Evolutionary conservation across 2,797 vertebrate genomes (phyloP), one percentile per base, ranked within the genome.

Genomic region (Hoplostethus atlanticus): DNA sequence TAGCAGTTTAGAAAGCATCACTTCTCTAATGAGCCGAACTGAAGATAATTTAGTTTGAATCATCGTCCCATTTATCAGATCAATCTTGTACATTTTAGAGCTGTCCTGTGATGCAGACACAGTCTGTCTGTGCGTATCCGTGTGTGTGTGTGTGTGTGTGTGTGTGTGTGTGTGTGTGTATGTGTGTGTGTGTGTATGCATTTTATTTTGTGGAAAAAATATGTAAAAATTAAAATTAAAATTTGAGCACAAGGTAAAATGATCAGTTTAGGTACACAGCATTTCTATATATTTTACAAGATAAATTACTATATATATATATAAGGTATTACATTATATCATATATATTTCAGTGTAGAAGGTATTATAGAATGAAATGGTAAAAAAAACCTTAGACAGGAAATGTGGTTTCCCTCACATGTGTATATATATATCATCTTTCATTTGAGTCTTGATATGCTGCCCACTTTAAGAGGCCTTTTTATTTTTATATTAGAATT

Each of bases 1-100:
- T 97, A 97, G 79, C 87, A 94, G 93, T 94, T 96, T 94, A 94
- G 94, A 95, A 94, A 93, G 89, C 85, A 91, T 95, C 95, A 94
- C 94, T 92, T 90, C 89, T 89, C 87, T 94, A 93, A 94, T 91
- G 91, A 93, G 85, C 79, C 69, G 80, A 71, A 76, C 81, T 65
- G 73, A 83, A 85, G 86, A 88, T 86, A 83, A 91, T 91, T 91
- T 84, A 86, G 79, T 93, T 87, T 85, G 80, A 92, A 90, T 92
- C 83, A 91, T 84, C 73, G 73, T 84, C 68, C 77, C 84, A 82
- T 93, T 86, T 82, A 93, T 92, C 89, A 81, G 79, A 93, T 91
- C 83, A 89, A 83, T 78, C 76, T 63, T 69, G 72, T 81, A 69
- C 88, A 64, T 75, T 78, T 82, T 54, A 76, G 63, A 73, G 5